Base-by-base conservation (phyloP, 1,140 invertebrate species). In the Rhizoglyphus robini region DNA sequence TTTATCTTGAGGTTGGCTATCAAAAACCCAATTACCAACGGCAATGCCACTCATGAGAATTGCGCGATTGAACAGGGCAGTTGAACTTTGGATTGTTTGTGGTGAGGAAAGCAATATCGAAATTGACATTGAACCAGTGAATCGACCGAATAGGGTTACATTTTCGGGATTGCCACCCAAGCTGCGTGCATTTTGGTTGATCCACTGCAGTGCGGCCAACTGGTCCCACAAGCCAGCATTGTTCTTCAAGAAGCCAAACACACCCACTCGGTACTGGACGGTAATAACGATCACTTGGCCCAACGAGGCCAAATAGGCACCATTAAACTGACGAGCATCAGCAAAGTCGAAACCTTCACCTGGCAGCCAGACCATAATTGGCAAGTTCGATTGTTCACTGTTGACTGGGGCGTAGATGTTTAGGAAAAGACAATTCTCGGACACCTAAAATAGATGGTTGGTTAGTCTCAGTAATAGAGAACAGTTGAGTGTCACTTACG, bases 211-310 rank as follows among this genome's bases (percentile, higher is more conserved):
- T 0, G 90, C 88, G 4, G 90, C 85, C 38, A 89, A 81, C 78
- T 95, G 92, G 72, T 96, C 92, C 77, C 89, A 82, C 69, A 96
- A 76, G 0, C 92, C 94, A 70, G 83, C 89, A 76, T 97, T 97
- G 27, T 51, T 25, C n/a, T 86, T 86, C 70, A 96, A 84, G 76
- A 94, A 97, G n/a, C 93, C 92, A 69, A 96, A 84, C 82, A 72
- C 69, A 65, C 72, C 72, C 18, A 76, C 65, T 25, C 76, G 66
- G 67, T 77, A 77, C 48, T 76, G 74, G 18, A 77, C 68, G 11
- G 74, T 74, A 2, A 77, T 70, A 11, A 76, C 72, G 63, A 77
- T 73, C 0, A 74, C 72, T 11, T 72, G 59, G 18, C 71, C 72
- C 8, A 68, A 36, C 0, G 67, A 47, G 2, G 75, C 71, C 18